These are phyloP conservation scores for Barnardius zonarius DNA, from an alignment of 2,113 vertebrate species.

Conservation along the genomic window DNA sequence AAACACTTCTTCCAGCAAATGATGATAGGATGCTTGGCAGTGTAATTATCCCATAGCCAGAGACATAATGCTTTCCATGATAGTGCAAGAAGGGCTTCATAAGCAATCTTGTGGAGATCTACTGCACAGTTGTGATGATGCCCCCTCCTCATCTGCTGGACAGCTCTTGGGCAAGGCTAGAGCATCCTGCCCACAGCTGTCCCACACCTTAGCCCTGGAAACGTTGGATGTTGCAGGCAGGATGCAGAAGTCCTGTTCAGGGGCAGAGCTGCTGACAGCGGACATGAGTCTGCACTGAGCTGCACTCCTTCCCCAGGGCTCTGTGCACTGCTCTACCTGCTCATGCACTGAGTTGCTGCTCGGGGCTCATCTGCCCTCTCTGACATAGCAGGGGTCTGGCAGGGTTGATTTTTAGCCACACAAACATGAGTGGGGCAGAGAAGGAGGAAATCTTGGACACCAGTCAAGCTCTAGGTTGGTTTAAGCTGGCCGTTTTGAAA, in stretches of 20 bases:
- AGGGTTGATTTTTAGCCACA: neutral
- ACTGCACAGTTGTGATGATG: neutral
- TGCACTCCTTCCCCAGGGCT: neutral
- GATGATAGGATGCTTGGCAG: neutral
- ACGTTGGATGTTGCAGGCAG: neutral
- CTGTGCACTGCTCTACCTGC: neutral
- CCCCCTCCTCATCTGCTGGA: neutral
- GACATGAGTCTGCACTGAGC: accelerated
- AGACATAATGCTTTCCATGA: neutral
- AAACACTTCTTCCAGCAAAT: constrained; percentile 14
- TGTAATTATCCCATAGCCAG: neutral
- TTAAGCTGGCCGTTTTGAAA: neutral
- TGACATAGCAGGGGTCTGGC: neutral
- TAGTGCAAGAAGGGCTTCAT: neutral
- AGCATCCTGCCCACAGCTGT: neutral
- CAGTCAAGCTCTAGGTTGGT: neutral
- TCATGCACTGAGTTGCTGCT: neutral
- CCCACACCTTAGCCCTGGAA: neutral
- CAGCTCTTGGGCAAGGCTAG: neutral
- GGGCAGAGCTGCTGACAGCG: accelerated
- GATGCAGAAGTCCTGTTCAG: neutral
- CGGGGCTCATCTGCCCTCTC: neutral
- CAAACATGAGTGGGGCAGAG: neutral
- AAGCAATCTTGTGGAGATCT: neutral
- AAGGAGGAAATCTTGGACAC: neutral